Conservation (phyloP, 2,113 vertebrate genomes). For the Fulmarus glacialis region DNA sequence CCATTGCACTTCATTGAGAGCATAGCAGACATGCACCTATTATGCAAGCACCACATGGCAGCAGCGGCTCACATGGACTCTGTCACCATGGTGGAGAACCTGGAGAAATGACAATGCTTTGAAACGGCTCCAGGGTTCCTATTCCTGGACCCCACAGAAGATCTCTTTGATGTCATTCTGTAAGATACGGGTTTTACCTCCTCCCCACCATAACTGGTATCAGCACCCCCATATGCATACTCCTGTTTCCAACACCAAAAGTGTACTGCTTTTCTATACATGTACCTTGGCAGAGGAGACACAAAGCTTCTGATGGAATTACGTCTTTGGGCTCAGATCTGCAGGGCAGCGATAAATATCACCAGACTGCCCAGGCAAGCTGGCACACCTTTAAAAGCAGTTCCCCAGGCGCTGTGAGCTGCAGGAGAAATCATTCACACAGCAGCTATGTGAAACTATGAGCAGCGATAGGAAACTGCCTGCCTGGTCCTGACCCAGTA, state of each 20-base stretch:
- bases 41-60: background rate
- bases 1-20: background rate
- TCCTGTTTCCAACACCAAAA: background rate
- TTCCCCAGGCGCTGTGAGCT: background rate
- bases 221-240: background rate
- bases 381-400: background rate
- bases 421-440: background rate
- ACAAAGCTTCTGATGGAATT: background rate
- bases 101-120: background rate
- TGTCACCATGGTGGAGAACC: background rate
- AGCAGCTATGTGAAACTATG: background rate
- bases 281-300: background rate
- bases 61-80: background rate
- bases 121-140: background rate
- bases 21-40: background rate
- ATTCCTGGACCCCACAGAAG: background rate
- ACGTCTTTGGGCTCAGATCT: background rate
- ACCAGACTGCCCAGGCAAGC: background rate
- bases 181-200: background rate
- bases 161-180: background rate
- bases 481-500: background rate
- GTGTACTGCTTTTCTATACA: background rate
- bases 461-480: fast-evolving
- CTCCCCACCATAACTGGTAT: background rate
- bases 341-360: background rate